Conservation (phyloP, 2,113 vertebrate species). For the Halichoeres trimaculatus region DNA sequence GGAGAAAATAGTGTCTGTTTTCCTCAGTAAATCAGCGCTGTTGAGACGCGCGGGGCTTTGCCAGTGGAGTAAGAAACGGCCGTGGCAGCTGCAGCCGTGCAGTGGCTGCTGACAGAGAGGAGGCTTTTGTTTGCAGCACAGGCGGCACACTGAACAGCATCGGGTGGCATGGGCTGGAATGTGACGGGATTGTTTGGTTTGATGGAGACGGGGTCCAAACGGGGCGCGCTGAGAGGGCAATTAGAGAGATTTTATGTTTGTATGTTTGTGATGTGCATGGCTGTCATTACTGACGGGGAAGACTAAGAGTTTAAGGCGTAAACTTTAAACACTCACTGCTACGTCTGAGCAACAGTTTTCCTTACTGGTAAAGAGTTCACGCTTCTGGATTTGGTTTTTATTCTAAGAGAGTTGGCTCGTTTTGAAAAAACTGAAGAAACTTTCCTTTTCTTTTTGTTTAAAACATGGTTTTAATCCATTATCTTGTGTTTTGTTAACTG, state of each 20-base stretch:
- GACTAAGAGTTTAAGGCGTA: neutral
- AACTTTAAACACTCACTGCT: neutral
- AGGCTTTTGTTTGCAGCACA: slow-evolving; percentile 56
- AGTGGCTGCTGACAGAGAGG: slow-evolving; percentile 71
- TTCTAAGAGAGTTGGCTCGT: too few species aligned
- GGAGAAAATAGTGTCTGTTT: slow-evolving; percentile 51
- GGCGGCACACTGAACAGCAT: slow-evolving; percentile 38
- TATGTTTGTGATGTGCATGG: neutral
- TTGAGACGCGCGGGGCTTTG: slow-evolving; percentile 47
- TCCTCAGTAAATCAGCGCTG: slow-evolving; percentile 65
- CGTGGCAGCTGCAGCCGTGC: slow-evolving; percentile 74
- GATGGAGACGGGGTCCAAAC: slow-evolving; percentile 26
- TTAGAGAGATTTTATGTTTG: slow-evolving; percentile 24
- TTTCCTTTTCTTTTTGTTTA: too few species aligned
- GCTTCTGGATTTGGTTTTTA: too few species aligned
- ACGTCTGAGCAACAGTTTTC: neutral
- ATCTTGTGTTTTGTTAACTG: too few species aligned
- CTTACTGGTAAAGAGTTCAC: too few species aligned
- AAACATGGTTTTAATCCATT: too few species aligned
- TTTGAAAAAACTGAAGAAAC: too few species aligned
- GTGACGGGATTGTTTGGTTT: slow-evolving; percentile 50
- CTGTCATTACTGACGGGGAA: neutral
- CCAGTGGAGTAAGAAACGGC: slow-evolving; percentile 44
- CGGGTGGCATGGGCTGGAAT: slow-evolving; percentile 60
- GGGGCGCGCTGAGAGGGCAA: slow-evolving; percentile 22